Evolutionary conservation across 2,113 vertebrate species (phyloP).

Genomic region (Arenaria interpres): DNA sequence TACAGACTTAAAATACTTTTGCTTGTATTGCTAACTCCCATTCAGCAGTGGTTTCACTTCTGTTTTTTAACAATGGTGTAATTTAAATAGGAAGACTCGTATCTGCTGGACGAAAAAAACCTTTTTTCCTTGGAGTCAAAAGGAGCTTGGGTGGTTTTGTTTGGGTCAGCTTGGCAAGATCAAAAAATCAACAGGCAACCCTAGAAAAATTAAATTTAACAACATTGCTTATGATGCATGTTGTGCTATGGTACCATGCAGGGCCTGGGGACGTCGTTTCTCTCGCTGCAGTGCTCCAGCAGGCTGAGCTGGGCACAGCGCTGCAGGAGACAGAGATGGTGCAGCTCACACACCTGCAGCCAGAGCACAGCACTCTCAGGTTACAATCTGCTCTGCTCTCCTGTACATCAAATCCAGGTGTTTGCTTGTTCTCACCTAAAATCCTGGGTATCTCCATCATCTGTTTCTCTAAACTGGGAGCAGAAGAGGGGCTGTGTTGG

Average conservation of each 20-base stretch:
- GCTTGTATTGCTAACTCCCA: not conserved
- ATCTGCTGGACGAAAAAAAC: not conserved
- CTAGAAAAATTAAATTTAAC: not conserved
- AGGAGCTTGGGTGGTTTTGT: not conserved
- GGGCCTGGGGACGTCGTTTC: not conserved
- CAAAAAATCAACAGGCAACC: not conserved
- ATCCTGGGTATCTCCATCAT: not conserved
- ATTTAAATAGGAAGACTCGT: not conserved
- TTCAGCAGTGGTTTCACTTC: not conserved
- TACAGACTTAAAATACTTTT: not conserved
- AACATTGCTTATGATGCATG: not conserved
- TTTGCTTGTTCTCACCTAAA: not conserved
- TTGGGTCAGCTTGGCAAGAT: not conserved
- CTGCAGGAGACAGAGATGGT: accelerated
- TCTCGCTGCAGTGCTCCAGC: not conserved
- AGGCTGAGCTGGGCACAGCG: not conserved
- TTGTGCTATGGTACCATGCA: not conserved
- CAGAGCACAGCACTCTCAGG: not conserved
- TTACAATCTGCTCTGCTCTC: not conserved
- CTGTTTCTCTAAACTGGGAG: not conserved
- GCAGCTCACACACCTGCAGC: not conserved
- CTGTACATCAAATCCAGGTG: not conserved
- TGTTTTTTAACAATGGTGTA: not conserved
- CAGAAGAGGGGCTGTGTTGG: not conserved
- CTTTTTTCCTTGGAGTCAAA: not conserved